Evolutionary conservation across 2,797 vertebrate genomes (phyloP).

Genomic region (Sebastes wilsoni): DNA sequence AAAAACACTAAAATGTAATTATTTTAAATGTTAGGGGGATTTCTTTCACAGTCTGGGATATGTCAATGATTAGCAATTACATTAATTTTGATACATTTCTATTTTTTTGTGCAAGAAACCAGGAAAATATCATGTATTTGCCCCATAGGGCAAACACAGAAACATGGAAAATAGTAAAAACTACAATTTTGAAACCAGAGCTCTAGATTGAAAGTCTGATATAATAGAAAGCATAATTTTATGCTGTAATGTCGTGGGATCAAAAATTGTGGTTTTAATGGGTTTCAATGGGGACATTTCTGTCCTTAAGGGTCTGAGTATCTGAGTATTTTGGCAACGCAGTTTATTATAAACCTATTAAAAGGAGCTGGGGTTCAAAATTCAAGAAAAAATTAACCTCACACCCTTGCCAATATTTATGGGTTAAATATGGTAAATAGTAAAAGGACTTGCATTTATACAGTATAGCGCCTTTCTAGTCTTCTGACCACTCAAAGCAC

Average conservation of each 20-base stretch:
- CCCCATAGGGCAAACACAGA: neutral
- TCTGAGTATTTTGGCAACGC: neutral
- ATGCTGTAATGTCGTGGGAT: neutral
- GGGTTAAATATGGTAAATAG: too few relatives aligned
- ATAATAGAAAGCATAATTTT: neutral
- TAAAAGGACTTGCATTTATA: too few relatives aligned
- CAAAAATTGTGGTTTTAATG: too few relatives aligned
- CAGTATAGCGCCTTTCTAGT: too few relatives aligned
- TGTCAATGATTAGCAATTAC: neutral
- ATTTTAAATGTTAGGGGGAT: neutral
- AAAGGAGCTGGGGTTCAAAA: neutral
- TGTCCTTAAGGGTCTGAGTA: too few relatives aligned
- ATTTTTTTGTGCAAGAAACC: neutral
- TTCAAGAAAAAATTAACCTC: neutral
- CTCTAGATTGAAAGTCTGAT: too few relatives aligned
- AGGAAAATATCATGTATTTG: neutral
- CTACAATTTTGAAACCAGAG: neutral
- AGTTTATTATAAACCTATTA: neutral
- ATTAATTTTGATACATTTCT: neutral
- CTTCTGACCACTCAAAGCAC: too few relatives aligned
- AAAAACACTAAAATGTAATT: too few relatives aligned
- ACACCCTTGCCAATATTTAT: neutral
- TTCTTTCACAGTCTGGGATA: neutral
- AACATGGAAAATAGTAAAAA: neutral
- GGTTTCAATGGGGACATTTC: too few relatives aligned